phyloP scores from a whole-genome alignment of 2,888 invertebrate genomes.

The Cantharis nigra region DNA sequence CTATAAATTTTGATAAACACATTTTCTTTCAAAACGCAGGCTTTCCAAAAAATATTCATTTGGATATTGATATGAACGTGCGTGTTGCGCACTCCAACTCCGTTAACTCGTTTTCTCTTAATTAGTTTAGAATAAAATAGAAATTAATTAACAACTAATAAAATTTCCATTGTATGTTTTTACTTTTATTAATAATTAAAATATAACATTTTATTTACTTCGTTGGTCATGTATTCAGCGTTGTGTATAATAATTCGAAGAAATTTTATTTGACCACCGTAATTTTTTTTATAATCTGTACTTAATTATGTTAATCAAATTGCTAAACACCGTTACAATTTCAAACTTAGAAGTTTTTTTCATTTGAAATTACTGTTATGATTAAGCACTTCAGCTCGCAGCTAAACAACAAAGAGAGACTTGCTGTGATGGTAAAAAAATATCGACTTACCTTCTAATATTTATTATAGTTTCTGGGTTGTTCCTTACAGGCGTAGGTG shows the following conservation, averaged over 20 bases:
- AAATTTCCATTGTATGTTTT: not conserved
- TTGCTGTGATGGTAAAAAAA: not conserved
- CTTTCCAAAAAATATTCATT: too few relatives aligned
- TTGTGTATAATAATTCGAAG: not conserved
- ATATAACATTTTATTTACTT: not conserved
- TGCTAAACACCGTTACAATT: not conserved
- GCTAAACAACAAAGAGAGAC: not conserved
- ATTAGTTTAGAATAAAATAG: not conserved
- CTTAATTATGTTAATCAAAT: not conserved
- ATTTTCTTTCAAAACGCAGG: not conserved
- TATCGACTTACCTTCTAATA: conserved; percentile 14
- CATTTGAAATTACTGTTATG: not conserved
- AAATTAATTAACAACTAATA: not conserved
- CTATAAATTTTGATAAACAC: not conserved
- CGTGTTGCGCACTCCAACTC: not conserved
- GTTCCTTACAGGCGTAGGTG: conserved; percentile 37
- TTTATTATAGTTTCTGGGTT: conserved; percentile 36
- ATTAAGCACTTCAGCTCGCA: not conserved
- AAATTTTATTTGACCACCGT: not conserved
- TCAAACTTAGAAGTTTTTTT: not conserved
- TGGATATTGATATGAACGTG: not conserved
- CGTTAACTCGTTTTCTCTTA: not conserved
- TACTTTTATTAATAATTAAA: not conserved
- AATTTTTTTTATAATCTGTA: not conserved
- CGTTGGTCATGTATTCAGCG: not conserved